These are phyloP conservation scores for Macrobrachium rosenbergii DNA, from an alignment of 1,140 invertebrate genomes.

Conservation along the genomic window DNA sequence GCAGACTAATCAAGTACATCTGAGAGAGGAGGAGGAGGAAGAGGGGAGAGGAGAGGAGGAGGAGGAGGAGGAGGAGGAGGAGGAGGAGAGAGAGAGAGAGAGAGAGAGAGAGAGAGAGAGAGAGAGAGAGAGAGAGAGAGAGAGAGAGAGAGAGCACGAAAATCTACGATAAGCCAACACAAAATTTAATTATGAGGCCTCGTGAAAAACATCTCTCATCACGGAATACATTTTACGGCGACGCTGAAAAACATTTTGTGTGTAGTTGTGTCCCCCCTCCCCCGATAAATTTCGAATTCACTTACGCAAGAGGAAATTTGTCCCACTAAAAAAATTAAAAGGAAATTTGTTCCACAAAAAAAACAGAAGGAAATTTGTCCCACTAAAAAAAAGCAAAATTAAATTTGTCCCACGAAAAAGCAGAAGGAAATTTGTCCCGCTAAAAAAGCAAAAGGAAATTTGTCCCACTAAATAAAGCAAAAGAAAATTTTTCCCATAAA, in stretches of 20 bases:
- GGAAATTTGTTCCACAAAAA: too few species aligned
- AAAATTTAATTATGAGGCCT: neutral
- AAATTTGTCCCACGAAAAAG: neutral
- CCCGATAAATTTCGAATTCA: too few species aligned
- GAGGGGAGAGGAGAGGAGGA: neutral
- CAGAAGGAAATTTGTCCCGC: neutral
- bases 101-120: conserved; percentile 16
- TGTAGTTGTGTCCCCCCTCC: too few species aligned
- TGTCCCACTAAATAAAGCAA: too few species aligned
- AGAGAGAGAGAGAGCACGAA: conserved; percentile 8
- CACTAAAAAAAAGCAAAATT: neutral
- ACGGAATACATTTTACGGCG: too few species aligned
- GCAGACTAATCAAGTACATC: neutral
- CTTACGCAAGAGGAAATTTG: too few species aligned
- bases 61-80: neutral
- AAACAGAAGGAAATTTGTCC: neutral
- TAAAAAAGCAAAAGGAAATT: neutral
- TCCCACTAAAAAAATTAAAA: too few species aligned
- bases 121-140: conserved; percentile 16
- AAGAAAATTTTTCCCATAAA: too few species aligned
- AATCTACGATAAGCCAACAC: neutral
- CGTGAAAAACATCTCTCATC: too few species aligned
- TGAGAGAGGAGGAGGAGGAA: neutral
- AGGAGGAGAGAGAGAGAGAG: neutral
- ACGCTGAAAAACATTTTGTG: too few species aligned